phyloP scores from a whole-genome alignment of 2,113 vertebrate genomes.

The Poeciliopsis prolifica region DNA sequence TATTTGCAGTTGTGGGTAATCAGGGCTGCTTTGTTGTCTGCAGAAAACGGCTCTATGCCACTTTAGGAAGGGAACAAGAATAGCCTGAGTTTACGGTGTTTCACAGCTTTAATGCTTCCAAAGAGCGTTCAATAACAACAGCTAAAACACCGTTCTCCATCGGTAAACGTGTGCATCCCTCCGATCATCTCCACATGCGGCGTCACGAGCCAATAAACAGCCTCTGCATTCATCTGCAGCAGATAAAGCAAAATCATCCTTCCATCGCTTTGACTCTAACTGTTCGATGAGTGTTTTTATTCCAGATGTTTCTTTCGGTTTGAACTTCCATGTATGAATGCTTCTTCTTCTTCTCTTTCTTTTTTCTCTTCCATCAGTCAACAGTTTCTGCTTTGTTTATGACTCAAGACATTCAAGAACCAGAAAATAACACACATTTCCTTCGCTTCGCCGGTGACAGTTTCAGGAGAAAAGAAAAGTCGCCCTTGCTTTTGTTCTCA shows the following conservation, averaged over 20 bases:
- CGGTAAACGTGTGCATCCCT: background rate
- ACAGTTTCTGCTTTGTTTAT: background rate
- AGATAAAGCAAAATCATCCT: constrained; percentile 1
- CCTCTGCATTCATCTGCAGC: background rate
- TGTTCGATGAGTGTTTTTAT: background rate
- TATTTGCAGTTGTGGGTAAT: background rate
- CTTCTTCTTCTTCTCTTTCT: background rate
- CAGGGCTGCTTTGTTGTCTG: background rate
- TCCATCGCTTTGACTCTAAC: background rate
- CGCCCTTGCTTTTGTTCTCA: background rate
- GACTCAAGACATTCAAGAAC: background rate
- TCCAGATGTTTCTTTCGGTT: background rate
- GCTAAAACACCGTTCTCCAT: background rate
- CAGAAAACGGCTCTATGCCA: background rate
- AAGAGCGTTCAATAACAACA: background rate
- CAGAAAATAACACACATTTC: background rate
- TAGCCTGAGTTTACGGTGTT: background rate
- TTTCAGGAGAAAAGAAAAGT: background rate
- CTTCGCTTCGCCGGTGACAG: background rate
- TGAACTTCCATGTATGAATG: background rate
- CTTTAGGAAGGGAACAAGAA: background rate
- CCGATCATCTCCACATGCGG: background rate
- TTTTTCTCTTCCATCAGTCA: background rate
- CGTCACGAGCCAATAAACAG: background rate
- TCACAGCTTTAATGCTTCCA: background rate